Evolutionary conservation across 1,140 invertebrate genomes (phyloP).

Genomic region (Drosophila nigrodunni): DNA sequence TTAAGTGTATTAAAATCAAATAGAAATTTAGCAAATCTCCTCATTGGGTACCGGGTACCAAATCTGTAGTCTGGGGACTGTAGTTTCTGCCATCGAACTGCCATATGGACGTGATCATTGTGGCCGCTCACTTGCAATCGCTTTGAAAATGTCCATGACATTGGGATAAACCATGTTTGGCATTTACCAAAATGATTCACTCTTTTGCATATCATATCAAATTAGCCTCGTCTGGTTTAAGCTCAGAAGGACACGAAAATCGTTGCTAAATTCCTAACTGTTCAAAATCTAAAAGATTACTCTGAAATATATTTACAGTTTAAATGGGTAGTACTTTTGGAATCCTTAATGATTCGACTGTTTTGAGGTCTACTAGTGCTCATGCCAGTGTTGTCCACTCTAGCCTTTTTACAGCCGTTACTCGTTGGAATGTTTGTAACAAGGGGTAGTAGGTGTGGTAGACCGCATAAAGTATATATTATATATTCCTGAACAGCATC

Average conservation of each 20-base stretch:
- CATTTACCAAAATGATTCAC: slow-evolving; percentile 32
- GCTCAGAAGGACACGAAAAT: not conserved
- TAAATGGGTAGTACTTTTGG: too few species aligned
- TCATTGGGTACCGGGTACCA: not conserved
- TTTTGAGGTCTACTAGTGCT: too few species aligned
- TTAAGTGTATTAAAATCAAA: slow-evolving; percentile 80
- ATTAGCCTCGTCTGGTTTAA: not conserved
- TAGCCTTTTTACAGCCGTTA: too few species aligned
- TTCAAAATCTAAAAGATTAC: not conserved
- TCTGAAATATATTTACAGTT: not conserved
- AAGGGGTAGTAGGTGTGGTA: too few species aligned
- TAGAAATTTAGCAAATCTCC: slow-evolving; percentile 57
- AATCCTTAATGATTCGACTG: too few species aligned
- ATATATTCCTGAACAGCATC: too few species aligned
- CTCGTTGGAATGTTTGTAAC: too few species aligned
- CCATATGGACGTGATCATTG: slow-evolving; percentile 39
- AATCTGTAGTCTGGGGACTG: not conserved
- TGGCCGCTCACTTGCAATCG: slow-evolving; percentile 4
- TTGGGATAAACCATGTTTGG: slow-evolving; percentile 70
- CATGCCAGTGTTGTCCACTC: too few species aligned
- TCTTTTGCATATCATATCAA: not conserved
- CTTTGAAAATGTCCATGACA: slow-evolving; percentile 68
- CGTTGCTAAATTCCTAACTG: not conserved
- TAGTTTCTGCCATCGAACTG: not conserved
- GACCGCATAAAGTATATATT: too few species aligned